Conservation (phyloP, 2,113 vertebrate species). For the Picathartes gymnocephalus region DNA sequence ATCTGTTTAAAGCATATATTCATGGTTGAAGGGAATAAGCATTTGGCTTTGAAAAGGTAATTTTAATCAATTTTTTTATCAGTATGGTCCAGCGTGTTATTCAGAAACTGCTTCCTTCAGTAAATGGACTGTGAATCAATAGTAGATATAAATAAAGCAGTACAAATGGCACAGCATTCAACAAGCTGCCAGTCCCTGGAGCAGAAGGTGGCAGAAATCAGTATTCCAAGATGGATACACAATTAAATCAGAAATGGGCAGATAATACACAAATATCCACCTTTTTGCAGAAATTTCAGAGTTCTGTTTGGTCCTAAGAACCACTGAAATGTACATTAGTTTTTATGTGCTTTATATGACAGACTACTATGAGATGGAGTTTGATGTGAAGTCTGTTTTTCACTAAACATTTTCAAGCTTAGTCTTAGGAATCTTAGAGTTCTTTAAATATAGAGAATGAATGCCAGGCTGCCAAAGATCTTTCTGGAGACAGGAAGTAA, state of each 20-base stretch:
- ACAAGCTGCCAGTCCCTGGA: conserved; percentile 29
- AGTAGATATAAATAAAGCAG: conserved; percentile 55
- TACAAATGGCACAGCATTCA: conserved; percentile 31
- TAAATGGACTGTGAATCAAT: conserved; percentile 68
- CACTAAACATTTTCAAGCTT: neutral
- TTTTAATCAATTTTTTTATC: conserved; percentile 50
- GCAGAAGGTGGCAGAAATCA: neutral
- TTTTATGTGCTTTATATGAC: neutral
- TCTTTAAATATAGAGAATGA: neutral
- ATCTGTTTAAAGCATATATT: conserved; percentile 43
- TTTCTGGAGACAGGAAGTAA: neutral
- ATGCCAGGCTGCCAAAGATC: neutral
- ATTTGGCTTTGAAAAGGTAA: conserved; percentile 32
- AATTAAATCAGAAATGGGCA: neutral
- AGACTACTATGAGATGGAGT: neutral
- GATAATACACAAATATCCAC: neutral
- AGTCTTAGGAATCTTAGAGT: neutral
- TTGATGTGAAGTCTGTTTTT: neutral
- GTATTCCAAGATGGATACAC: neutral
- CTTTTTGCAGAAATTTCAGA: neutral
- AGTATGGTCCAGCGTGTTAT: neutral
- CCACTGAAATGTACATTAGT: neutral
- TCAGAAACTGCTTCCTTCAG: conserved; percentile 65
- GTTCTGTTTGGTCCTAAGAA: neutral
- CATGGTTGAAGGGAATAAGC: neutral